A percentile compares a stretch with the other conserved stretches of the same genome.
Evolutionary conservation across 2,888 invertebrate species (phyloP).

Genomic region (Acrobasis repandana): DNA sequence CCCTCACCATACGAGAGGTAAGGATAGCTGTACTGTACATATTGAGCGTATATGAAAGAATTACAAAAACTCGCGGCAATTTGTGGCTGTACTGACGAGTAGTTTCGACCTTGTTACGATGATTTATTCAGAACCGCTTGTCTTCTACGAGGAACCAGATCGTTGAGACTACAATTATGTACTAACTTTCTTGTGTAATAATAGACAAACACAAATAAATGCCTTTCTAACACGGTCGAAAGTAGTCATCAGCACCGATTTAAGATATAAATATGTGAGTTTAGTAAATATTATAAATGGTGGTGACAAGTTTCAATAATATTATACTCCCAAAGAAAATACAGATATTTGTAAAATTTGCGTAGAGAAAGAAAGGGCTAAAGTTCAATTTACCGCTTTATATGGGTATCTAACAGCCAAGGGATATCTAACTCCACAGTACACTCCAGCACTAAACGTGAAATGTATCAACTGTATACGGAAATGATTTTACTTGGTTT

Average conservation of each 20-base stretch:
- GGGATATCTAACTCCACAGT: constrained; percentile 48
- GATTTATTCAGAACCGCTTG: too few relatives aligned
- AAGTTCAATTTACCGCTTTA: constrained; percentile 13
- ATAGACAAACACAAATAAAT: too few relatives aligned
- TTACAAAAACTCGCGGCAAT: background rate
- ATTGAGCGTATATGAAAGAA: background rate
- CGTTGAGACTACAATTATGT: too few relatives aligned
- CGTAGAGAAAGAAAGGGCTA: background rate
- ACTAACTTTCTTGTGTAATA: too few relatives aligned
- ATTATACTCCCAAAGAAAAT: constrained; percentile 7
- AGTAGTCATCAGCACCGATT: background rate
- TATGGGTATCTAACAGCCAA: constrained; percentile 43
- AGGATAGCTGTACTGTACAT: constrained; percentile 38
- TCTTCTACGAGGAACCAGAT: too few relatives aligned
- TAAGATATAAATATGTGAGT: background rate
- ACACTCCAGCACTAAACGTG: constrained; percentile 37
- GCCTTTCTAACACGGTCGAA: background rate
- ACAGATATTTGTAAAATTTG: constrained; percentile 12
- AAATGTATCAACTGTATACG: constrained; percentile 45
- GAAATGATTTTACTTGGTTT: constrained; percentile 84
- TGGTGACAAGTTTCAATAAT: background rate
- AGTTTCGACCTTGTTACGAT: too few relatives aligned
- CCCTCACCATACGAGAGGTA: constrained; percentile 96
- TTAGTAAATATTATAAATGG: background rate
- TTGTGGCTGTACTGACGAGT: background rate